These are phyloP conservation scores for Sycophila sp. DNA, from an alignment of 1,140 invertebrate genomes.

Conservation along the genomic window DNA sequence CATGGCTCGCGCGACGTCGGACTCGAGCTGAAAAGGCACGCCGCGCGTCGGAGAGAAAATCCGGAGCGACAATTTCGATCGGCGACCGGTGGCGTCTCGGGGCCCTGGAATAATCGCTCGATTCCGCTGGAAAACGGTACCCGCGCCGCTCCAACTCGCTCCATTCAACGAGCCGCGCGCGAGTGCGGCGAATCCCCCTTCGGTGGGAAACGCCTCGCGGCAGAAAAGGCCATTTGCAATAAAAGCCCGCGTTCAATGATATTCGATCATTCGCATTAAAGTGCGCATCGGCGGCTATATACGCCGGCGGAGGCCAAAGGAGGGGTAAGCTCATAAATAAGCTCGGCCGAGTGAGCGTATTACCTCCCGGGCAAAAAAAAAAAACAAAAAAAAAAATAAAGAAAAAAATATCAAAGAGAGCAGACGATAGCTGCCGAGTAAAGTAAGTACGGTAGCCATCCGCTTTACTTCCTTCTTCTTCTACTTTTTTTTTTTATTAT, in stretches of 20 bases:
- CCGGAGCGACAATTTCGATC: constrained; percentile 18
- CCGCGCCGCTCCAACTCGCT: not conserved
- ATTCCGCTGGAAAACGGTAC: constrained; percentile 22
- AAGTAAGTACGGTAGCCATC: too few relatives aligned
- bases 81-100: not conserved
- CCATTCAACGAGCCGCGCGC: not conserved
- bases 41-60: not conserved
- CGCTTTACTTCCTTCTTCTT: too few relatives aligned
- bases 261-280: constrained; percentile 32
- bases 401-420: constrained; percentile 1
- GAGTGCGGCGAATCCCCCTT: too few relatives aligned
- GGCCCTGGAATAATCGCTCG: constrained; percentile 17
- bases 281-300: not conserved
- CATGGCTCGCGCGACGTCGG: too few relatives aligned
- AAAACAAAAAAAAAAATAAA: not conserved
- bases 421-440: not conserved
- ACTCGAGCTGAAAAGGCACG: too few relatives aligned
- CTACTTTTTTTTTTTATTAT: too few relatives aligned
- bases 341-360: not conserved
- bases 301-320: not conserved
- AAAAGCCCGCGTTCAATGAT: constrained; percentile 28
- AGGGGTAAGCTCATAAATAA: constrained; percentile 14
- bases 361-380: constrained; percentile 9
- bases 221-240: constrained; percentile 20
- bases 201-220: constrained; percentile 8